Evolutionary conservation across 2,888 invertebrate genomes (phyloP).

Genomic region (Phlogophora meticulosa): DNA sequence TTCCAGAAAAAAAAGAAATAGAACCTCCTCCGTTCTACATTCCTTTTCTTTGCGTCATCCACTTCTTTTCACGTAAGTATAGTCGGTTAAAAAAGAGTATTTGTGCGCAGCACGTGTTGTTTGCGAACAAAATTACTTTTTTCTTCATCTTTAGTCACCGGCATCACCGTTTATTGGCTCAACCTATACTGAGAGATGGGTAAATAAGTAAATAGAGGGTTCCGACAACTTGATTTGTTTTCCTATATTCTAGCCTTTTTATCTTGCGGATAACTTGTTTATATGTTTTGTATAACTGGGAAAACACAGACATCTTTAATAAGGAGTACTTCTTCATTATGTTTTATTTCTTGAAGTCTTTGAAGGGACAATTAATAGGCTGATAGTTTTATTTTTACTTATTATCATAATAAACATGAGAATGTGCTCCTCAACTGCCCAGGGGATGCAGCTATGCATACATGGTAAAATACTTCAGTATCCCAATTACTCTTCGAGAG

Average conservation of each 20-base stretch:
- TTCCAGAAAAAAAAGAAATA: background rate
- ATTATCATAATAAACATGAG: too few relatives aligned
- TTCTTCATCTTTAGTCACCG: conserved; percentile 20
- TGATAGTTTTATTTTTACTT: too few relatives aligned
- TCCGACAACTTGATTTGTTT: conserved; percentile 39
- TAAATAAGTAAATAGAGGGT: conserved; percentile 40
- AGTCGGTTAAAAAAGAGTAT: conserved; percentile 8
- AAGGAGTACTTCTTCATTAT: background rate
- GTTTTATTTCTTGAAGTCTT: too few relatives aligned
- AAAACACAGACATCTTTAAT: background rate
- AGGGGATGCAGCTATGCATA: too few relatives aligned
- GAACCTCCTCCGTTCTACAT: background rate
- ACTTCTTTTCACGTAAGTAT: background rate
- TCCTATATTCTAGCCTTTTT: conserved; percentile 16
- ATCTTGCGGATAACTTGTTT: background rate
- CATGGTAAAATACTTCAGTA: too few relatives aligned
- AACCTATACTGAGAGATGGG: conserved; percentile 32
- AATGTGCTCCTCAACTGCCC: too few relatives aligned
- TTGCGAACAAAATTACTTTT: conserved; percentile 31
- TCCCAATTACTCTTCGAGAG: too few relatives aligned
- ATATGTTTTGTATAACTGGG: too few relatives aligned
- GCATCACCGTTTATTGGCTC: conserved; percentile 39
- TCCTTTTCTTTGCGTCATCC: background rate
- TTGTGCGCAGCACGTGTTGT: conserved; percentile 25
- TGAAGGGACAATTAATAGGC: too few relatives aligned